Base-by-base conservation (phyloP, 2,888 invertebrate species). In the Orthonevra nobilis region DNA sequence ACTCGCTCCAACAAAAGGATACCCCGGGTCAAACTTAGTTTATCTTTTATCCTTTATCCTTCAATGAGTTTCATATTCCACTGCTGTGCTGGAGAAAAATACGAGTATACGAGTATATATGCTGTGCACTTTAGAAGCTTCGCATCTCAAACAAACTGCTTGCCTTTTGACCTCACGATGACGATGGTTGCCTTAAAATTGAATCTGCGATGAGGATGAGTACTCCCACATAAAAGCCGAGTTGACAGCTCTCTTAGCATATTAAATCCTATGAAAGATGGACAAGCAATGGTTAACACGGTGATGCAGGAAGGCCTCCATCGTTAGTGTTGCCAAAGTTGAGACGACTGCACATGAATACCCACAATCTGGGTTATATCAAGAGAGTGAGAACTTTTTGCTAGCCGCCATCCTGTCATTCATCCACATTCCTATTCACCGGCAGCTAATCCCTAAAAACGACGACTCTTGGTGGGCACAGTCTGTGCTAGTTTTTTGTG, bases 361-460 rank as follows among this genome's bases (percentile, higher is more conserved):
- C 9, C 10, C 28, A 20, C 15, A 56, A 75, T 50, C 56, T 69
- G 48, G 75, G 75, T 69, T 68, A 74, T 74, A 52, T 54, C 69
- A 75, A 61, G 61, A 69, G 60, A 68, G 19, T 19, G 46, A 40
- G 54, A 56, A 54, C 61, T 63, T 54, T 46, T 46, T 20, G 36
- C 48, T 19, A 14, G 17, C 15, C 12, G 44, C 30, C 32, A 23
- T 28, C 26, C 28, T 40, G 20, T 17, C 30, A 63, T 9, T 19
- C 20, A 48, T 17, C 40, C 40, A 15, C 58, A 54, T 64, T 66
- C 20, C 58, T 44, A 73, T 73, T 73, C 73, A 73, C 58, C 66
- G 58, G 50, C 10, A 34, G 23, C 63, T 30, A 36, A 17, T 26
- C 32, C 40, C 40, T n/a, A 32, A 23, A 34, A 36, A 30, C 32